Evolutionary conservation across 53 echinoderm and acorn worm genomes (phyloP).

Genomic region (Patiria pectinifera): DNA sequence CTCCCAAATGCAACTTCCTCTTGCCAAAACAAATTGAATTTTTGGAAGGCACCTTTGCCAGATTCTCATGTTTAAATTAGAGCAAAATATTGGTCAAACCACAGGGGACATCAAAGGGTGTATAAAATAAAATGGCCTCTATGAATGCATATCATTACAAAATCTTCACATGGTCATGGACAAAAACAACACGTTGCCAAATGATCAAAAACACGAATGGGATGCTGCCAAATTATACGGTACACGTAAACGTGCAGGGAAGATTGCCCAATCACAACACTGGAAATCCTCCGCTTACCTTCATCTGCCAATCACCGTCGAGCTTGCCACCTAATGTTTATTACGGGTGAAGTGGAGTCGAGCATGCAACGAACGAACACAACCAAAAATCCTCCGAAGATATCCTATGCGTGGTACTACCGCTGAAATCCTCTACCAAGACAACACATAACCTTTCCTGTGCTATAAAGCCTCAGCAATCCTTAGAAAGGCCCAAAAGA

Average conservation of each 20-base stretch:
- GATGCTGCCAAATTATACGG: too few species aligned
- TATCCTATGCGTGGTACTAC: neutral
- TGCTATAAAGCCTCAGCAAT: slow-evolving; percentile 10
- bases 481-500: neutral
- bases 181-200: too few species aligned
- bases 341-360: neutral
- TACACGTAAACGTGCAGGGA: neutral
- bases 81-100: too few species aligned
- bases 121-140: too few species aligned
- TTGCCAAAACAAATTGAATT: too few species aligned
- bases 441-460: neutral
- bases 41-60: too few species aligned
- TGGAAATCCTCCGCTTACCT: slow-evolving; percentile 36
- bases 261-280: slow-evolving; percentile 18
- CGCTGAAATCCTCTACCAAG: too few species aligned
- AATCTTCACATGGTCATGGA: too few species aligned
- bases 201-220: too few species aligned
- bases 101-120: too few species aligned
- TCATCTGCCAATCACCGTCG: slow-evolving; percentile 56
- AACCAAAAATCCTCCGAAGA: neutral
- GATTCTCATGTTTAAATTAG: too few species aligned
- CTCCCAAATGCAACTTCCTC: too few species aligned
- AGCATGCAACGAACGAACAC: neutral
- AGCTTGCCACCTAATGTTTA: slow-evolving; percentile 23
- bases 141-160: neutral